Base-by-base conservation (phyloP, 2,888 invertebrate genomes). In the Leptinotarsa tumamoca region DNA sequence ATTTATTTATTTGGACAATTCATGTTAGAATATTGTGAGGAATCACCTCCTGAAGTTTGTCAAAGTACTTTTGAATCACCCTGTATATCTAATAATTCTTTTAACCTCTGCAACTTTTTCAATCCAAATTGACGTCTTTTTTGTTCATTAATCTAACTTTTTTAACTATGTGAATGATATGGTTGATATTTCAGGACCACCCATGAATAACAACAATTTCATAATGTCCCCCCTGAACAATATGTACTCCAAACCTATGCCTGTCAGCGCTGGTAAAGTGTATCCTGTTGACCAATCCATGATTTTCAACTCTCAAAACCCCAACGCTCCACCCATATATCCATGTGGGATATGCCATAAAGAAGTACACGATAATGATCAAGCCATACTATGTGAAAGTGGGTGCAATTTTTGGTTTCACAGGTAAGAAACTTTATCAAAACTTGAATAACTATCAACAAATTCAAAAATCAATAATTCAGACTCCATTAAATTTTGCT, bases 351-450 rank as follows among this genome's bases (percentile, higher is more conserved):
- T 96, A 75, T 99, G 98, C 90, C 98, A 98, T 90, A 98, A 98
- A 90, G 98, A 99, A 91, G 96, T 98, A 74, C 98, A 98, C 90
- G 98, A 99, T 89, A 98, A 98, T 90, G 98, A 99, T 89, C 98
- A 98, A 90, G 98, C 98, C 76, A 97, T 97, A 82, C 92, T 98
- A 82, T 99, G 98, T 90, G 98, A 98, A 90, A 97, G 97, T 85
- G 98, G 98, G 74, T 99, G 98, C 90, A 98, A 98, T 91, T 98
- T 98, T 90, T 99, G 98, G 96, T 99, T 97, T 90, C 98, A 99
- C 90, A 94, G 96, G 96, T 96, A 87, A 91, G 87, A 73, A 43
- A 43, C 43, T 10, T 43, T 2, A 43, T 10, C 43, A 43, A 43
- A 43, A 10, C 43, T 43, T 10, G 43, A 43, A 43, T 43, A 43